A percentile compares a stretch with the other conserved stretches of the same genome.
Evolutionary conservation across 2,888 invertebrate genomes (phyloP).

Genomic region (Habrosyne pyritoides): DNA sequence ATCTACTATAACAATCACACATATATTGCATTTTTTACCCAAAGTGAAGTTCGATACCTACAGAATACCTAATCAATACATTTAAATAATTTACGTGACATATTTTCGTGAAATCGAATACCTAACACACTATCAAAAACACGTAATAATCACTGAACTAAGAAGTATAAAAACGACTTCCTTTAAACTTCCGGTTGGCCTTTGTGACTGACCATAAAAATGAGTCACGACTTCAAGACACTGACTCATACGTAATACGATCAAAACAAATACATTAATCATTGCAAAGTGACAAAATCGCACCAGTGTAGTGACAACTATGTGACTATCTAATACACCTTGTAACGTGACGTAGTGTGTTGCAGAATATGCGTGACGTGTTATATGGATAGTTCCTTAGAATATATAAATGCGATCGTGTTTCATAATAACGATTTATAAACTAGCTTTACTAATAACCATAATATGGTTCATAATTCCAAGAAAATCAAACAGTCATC

Average conservation of each 20-base stretch:
- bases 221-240: neutral
- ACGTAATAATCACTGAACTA: neutral
- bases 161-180: conserved; percentile 34
- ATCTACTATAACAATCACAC: too few relatives aligned
- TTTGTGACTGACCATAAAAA: neutral
- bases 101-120: neutral
- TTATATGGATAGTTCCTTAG: neutral
- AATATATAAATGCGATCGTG: neutral
- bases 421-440: neutral
- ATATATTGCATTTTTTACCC: too few relatives aligned
- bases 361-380: neutral
- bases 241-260: neutral
- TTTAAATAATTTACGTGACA: too few relatives aligned
- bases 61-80: too few relatives aligned
- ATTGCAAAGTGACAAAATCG: neutral
- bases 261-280: neutral
- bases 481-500: too few relatives aligned
- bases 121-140: neutral
- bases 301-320: neutral
- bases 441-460: neutral
- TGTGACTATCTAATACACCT: neutral
- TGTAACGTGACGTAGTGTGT: neutral
- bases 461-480: too few relatives aligned
- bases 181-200: conserved; percentile 40
- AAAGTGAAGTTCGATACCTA: too few relatives aligned